Evolutionary conservation across 35 echinoderm and acorn worm genomes (phyloP).

Genomic region (Antedon bifida): DNA sequence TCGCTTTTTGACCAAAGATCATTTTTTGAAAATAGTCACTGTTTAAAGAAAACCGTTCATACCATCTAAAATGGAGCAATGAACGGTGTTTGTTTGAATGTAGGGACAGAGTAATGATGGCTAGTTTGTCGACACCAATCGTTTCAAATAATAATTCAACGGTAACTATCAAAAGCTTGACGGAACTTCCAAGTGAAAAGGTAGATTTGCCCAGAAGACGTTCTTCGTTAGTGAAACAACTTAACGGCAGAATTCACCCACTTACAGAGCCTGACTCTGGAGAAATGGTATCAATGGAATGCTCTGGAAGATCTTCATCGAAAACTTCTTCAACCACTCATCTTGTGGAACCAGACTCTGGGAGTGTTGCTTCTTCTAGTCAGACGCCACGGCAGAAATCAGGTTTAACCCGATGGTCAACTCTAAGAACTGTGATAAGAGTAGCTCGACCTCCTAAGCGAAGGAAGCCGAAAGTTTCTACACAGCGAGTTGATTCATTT

Average conservation of each 20-base stretch:
- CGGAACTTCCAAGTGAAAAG: neutral
- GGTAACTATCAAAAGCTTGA: neutral
- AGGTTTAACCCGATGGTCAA: neutral
- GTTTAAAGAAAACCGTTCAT: too few species aligned
- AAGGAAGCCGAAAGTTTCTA: neutral
- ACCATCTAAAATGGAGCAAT: too few species aligned
- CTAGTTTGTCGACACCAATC: neutral
- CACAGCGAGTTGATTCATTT: neutral
- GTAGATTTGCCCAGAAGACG: too few species aligned
- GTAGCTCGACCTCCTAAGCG: neutral
- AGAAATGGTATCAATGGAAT: neutral
- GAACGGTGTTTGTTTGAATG: too few species aligned
- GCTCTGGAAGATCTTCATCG: neutral
- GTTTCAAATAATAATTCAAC: neutral
- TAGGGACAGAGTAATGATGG: too few species aligned
- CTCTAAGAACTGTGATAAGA: neutral
- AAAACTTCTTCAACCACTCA: neutral
- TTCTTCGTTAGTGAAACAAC: neutral
- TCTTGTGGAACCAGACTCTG: neutral
- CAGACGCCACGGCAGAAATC: neutral
- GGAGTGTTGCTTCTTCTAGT: neutral
- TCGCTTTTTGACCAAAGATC: too few species aligned
- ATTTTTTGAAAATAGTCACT: too few species aligned
- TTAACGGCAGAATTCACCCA: neutral
- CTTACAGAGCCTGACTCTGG: neutral